Percentiles rank a stretch among this genome's conserved stretches.
Evolutionary conservation across 2,113 vertebrate species (phyloP).

Genomic region (Indri indri): DNA sequence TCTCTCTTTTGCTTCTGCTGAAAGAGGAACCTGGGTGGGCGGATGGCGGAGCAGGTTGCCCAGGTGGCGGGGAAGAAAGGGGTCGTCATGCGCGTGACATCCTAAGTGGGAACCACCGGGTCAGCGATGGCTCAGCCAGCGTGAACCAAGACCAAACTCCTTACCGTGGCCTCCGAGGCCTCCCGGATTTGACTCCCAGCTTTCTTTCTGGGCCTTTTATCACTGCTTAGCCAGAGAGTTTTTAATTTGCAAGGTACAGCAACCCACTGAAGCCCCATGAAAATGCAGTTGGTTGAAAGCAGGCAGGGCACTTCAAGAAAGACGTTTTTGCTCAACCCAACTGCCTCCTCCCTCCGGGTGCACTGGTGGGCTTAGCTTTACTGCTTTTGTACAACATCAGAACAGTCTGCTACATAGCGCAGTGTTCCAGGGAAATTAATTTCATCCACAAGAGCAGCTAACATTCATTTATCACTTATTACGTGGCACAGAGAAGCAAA

Average conservation of each 20-base stretch:
- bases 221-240: background rate
- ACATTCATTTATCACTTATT: background rate
- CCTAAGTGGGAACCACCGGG: fast-evolving
- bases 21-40: background rate
- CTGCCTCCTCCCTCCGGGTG: background rate
- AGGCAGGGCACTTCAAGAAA: fast-evolving
- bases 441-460: background rate
- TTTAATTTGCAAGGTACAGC: background rate
- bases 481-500: background rate
- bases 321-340: background rate
- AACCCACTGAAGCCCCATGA: background rate
- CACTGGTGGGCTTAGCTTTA: background rate
- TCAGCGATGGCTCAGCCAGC: background rate
- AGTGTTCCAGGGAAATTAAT: background rate
- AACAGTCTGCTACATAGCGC: background rate
- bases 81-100: fast-evolving
- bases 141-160: background rate
- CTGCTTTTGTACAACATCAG: fast-evolving
- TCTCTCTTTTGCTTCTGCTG: background rate
- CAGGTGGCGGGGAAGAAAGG: fast-evolving
- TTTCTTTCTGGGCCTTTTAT: background rate
- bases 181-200: no score
- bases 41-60: background rate
- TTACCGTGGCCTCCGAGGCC: background rate
- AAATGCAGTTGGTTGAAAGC: background rate